Base-by-base conservation (phyloP, 2,888 invertebrate genomes). In the Leucophenga maculata region DNA sequence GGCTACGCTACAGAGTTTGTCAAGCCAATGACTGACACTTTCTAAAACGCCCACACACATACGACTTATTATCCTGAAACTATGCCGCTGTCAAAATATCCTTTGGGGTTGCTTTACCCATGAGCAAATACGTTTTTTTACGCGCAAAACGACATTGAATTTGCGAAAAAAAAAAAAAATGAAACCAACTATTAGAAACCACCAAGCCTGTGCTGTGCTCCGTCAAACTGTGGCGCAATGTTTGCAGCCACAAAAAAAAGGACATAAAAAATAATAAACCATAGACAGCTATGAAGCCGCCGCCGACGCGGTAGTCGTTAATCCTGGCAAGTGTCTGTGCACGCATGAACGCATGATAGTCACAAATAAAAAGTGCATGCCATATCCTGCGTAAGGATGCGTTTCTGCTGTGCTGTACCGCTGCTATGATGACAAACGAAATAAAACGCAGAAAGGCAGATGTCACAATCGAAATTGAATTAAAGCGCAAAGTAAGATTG, bases 381-480 rank as follows among this genome's bases (percentile, higher is more conserved):
- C 11, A 46, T 72, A 70, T 67, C 77, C 79, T 67, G 71, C 72
- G 77, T 70, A 64, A 26, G 65, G 66, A 67, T 65, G 32, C 57
- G 59, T 50, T 20, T 62, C 14, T 18, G 16, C 48, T n/a, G 46
- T 16, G 46, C 22, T 18, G 44, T n/a, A n/a, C 46, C 60, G 60
- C 57, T 48, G 55, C 50, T n/a, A n/a, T n/a, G 20, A 57, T 20
- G 6, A 18, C 59, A 31, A 32, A 32, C 20, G 55, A 55, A 55
- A 55, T 22, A 22, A 55, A 55, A 55, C 60, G 18, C 18, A 60
- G 82, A 78, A 83, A 86, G 87, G 86, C 87, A 87, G 87, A 88
- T 87, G 87, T 87, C 87, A 88, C 87, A 87, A 86, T 86, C 82
- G 87, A 86, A 87, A 87, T 87, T 88, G 87, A 87, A 88, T 88